Conservation (phyloP, 92 coral and sea anemone species). For the Ricordea florida region DNA sequence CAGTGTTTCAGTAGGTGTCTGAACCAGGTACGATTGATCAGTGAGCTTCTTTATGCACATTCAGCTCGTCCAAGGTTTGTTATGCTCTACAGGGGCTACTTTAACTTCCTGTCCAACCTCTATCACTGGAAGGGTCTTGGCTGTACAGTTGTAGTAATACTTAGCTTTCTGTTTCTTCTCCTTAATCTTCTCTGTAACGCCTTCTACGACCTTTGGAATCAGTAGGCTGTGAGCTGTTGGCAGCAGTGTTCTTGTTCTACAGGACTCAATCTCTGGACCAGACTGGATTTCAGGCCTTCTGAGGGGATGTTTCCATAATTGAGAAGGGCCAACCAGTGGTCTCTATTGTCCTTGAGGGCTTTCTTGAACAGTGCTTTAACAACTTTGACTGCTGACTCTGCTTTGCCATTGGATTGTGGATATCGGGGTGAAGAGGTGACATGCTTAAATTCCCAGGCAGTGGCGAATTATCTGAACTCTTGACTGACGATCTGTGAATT, state of each 20-base stretch:
- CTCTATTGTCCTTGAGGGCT: conserved; percentile 26
- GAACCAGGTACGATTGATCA: conserved; percentile 20
- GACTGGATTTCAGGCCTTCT: conserved; percentile 45
- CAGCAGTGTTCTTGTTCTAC: conserved; percentile 42
- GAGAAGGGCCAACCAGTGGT: conserved; percentile 49
- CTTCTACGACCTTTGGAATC: conserved; percentile 28
- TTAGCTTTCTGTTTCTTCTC: conserved; percentile 47
- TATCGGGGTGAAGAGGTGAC: conserved; percentile 16
- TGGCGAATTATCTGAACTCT: conserved; percentile 25
- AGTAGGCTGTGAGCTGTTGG: conserved; percentile 58
- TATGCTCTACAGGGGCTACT: conserved; percentile 9
- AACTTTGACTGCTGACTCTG: conserved; percentile 34
- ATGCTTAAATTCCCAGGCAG: conserved; percentile 14
- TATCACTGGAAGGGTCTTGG: conserved; percentile 10
- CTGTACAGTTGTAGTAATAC: conserved; percentile 11
- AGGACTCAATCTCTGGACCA: conserved; percentile 37
- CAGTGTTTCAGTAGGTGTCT: conserved; percentile 20
- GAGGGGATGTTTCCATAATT: conserved; percentile 39
- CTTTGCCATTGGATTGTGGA: conserved; percentile 36
- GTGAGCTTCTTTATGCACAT: conserved; percentile 23
- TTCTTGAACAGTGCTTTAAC: conserved; percentile 38
- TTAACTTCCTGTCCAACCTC: conserved; percentile 43
- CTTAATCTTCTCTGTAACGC: conserved; percentile 26
- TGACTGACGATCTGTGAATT: conserved; percentile 31
- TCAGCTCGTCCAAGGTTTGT: conserved; percentile 14